Base-by-base conservation (phyloP, 2,797 vertebrate genomes). In the Tachyglossus aculeatus region DNA sequence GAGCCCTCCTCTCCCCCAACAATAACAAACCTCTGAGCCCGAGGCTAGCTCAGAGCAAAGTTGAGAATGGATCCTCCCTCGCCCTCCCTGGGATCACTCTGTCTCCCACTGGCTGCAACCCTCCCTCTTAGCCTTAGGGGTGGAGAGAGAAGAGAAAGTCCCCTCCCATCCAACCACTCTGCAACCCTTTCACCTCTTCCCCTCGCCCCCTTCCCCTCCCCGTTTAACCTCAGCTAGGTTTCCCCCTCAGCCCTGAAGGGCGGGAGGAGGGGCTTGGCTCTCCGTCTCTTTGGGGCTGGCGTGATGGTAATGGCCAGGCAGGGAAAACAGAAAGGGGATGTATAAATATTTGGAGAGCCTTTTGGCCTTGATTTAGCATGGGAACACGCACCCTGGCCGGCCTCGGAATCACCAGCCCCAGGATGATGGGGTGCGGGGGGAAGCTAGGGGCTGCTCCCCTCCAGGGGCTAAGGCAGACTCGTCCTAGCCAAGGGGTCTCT, bases 241-340 rank as follows among this genome's bases (percentile, higher is more conserved):
- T n/a, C n/a, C n/a, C n/a, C n/a, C n/a, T n/a, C n/a, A 83, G 77
- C 88, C 88, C 89, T 88, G 50, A 87, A 90, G 94, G 94, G 92
- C 93, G 91, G 91, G 93, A 91, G 91, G 93, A 93, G 82, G 89
- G 92, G 91, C n/a, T n/a, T n/a, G n/a, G n/a, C n/a, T n/a, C n/a
- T n/a, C 91, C 92, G 93, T 87, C 82, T 86, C 85, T 84, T 62
- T 90, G 89, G 92, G 82, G 73, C 76, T 48, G 67, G 82, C 77
- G 75, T 56, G 2, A 80, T 88, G 92, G 92, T 91, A 67, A 80
- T 67, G 53, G 66, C 50, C 63, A 57, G 34, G 87, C 93, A 91
- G 89, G 93, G 93, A 94, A 96, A 97, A 96, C 96, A 96, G 96
- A 96, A 97, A 98, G 93, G 93, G 94, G 94, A 97, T 95, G 96